These are phyloP conservation scores for Istiophorus platypterus DNA, from an alignment of 2,113 vertebrate genomes.

Conservation along the genomic window DNA sequence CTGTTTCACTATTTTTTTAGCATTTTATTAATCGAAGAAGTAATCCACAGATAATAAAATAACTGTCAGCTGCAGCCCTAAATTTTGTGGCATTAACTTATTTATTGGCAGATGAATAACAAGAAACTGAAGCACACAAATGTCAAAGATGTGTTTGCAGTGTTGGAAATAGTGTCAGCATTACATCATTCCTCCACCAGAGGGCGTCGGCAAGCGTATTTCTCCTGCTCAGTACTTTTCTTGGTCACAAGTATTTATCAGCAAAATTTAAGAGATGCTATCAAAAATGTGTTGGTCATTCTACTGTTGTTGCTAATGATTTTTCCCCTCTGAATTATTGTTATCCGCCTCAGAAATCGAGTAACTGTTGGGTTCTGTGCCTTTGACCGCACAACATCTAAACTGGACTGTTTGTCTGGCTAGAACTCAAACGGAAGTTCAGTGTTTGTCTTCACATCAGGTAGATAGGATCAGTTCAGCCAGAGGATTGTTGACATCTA, in stretches of 20 bases:
- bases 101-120: not conserved
- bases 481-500: constrained; percentile 9
- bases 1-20: too few species aligned
- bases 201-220: not conserved
- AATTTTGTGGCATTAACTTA: not conserved
- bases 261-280: not conserved
- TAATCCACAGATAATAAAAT: not conserved
- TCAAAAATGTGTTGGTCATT: not conserved
- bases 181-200: not conserved
- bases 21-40: not conserved
- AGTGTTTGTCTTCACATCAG: constrained; percentile 13
- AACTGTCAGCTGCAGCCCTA: not conserved
- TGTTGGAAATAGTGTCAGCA: too few species aligned
- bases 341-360: not conserved
- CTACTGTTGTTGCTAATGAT: not conserved
- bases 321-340: not conserved
- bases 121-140: not conserved
- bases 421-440: not conserved
- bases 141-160: too few species aligned
- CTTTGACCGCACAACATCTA: not conserved
- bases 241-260: too few species aligned
- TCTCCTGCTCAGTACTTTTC: not conserved
- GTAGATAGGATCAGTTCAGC: not conserved
- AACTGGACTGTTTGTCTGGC: not conserved
- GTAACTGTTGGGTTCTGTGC: not conserved